phyloP scores from a whole-genome alignment of 2,888 invertebrate species.

The Tortrix viridana region DNA sequence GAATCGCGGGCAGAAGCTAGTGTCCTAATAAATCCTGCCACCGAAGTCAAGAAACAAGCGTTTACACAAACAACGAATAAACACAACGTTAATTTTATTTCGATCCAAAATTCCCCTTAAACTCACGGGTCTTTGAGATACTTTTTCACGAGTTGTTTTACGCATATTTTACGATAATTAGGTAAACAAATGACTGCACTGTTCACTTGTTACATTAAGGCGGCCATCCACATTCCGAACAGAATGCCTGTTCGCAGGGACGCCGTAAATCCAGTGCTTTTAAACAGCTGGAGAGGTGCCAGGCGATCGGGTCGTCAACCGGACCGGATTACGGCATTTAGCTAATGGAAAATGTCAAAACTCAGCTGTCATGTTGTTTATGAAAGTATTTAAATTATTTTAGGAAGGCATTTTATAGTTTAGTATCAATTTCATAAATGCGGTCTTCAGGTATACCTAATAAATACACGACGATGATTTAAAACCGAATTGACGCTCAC shows the following conservation, averaged over 20 bases:
- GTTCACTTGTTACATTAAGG: neutral
- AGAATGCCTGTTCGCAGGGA: slow-evolving; percentile 20
- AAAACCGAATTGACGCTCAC: no score
- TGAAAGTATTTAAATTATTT: neutral
- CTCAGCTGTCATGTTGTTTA: neutral
- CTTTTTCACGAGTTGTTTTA: neutral
- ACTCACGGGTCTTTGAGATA: no score
- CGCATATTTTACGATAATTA: slow-evolving; percentile 14
- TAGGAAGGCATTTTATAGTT: neutral
- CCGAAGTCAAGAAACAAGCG: no score
- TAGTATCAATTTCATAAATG: neutral
- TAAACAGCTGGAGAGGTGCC: slow-evolving; percentile 60
- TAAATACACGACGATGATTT: no score
- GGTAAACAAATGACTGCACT: neutral
- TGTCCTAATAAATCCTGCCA: no score
- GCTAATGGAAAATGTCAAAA: slow-evolving; percentile 6
- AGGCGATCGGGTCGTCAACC: slow-evolving; percentile 62
- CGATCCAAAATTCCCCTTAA: no score
- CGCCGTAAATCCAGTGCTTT: slow-evolving; percentile 16
- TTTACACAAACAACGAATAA: no score
- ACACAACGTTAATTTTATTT: no score
- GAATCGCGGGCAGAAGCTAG: no score
- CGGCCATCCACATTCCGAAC: slow-evolving; percentile 3
- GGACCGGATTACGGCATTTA: slow-evolving; percentile 44
- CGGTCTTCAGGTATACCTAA: neutral